Evolutionary conservation across 2,888 invertebrate genomes (phyloP), one percentile per base, ranked within the genome.

Genomic region (Cylloceria caligata): DNA sequence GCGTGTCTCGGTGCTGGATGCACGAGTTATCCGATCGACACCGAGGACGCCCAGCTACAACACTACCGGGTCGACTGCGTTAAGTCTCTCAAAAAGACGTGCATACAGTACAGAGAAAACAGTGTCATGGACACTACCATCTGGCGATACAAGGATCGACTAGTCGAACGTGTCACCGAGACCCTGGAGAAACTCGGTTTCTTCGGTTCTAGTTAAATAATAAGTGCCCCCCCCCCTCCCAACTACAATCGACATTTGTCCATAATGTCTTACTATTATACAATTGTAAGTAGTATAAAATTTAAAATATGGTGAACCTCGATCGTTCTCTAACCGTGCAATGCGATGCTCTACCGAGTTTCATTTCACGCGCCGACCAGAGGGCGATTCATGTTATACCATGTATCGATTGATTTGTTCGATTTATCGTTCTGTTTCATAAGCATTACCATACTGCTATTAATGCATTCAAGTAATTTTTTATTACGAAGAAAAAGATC

Each of bases 1-100:
- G 97, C 97, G 80, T 98, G 98, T 90, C 93, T 98, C 47, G 97
- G 97, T 60, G 95, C 95, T 6, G 93, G 93, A 19, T 98, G 98
- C 93, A 97, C 97, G 71, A 97, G 97, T 60, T 98, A 96, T 93
- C 95, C 97, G 75, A 95, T 98, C 85, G 96, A 97, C 85, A 96
- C 96, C 27, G 94, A 94, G 45, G 96, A 96, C 89, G 98, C 98
- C 19, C 97, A 98, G 86, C 94, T 99, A 89, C 98, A 99, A 92
- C 99, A 99, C 93, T 99, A 98, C 93, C 95, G 98, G 80, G 97
- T 97, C 34, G 98, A 98, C 93, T 98, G 98, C 93, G 98, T 98
- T 6, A 96, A 96, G 87, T 96, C 97, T 76, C 94, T 98, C 85
- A 96, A 96, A 93, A 97, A 97, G 93, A 94, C 95, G 52, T 98